Evolutionary conservation across 2,888 invertebrate species (phyloP).

Genomic region (Stenotaenia linearis): DNA sequence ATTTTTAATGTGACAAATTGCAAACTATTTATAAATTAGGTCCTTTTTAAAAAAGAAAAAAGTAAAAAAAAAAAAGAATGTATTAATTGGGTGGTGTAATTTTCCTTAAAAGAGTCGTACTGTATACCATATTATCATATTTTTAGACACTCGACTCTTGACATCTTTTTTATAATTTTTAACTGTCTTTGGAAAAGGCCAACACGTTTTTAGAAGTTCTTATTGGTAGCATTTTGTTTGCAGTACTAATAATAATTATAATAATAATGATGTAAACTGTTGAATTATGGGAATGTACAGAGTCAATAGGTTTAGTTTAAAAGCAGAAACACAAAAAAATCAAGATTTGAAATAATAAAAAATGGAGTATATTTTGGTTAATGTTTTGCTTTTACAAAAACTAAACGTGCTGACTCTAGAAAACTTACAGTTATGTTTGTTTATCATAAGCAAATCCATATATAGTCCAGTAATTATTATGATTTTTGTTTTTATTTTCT

Average conservation of each 20-base stretch:
- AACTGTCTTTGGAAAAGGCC: not conserved
- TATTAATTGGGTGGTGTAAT: slow-evolving; percentile 11
- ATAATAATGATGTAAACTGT: too few relatives aligned
- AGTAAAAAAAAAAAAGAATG: not conserved
- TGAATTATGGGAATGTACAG: not conserved
- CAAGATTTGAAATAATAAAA: not conserved
- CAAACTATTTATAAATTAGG: slow-evolving; percentile 1
- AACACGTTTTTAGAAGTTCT: not conserved
- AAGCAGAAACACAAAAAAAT: not conserved
- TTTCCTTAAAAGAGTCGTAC: not conserved
- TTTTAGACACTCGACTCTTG: not conserved
- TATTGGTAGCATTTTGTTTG: not conserved
- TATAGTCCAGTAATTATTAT: too few relatives aligned
- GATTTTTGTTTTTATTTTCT: not conserved
- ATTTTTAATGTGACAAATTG: not conserved
- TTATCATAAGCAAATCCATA: too few relatives aligned
- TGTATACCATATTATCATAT: slow-evolving; percentile 2
- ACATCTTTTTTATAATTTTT: not conserved
- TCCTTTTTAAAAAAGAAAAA: not conserved
- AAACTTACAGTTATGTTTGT: too few relatives aligned
- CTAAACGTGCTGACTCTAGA: not conserved
- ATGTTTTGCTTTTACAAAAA: not conserved
- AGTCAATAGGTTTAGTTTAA: not conserved
- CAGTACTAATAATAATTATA: not conserved
- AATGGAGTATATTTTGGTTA: not conserved